Evolutionary conservation across 2,797 vertebrate species (phyloP).

Genomic region (Perdix hodgsoniae): DNA sequence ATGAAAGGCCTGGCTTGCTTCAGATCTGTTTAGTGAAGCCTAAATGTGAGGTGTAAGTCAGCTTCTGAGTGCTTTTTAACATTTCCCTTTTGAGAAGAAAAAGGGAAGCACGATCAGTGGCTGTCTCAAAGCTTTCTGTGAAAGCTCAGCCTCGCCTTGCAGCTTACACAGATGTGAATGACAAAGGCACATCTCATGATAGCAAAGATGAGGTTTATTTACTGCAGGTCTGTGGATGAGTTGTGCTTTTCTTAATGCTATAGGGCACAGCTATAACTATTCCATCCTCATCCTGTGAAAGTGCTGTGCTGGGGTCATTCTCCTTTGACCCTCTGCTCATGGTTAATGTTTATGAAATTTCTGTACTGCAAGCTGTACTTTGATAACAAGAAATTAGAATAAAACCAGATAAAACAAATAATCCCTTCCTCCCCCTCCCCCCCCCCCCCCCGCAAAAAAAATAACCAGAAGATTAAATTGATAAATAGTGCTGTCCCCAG

Average conservation of each 20-base stretch:
- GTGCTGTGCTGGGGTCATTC: neutral
- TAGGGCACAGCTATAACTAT: neutral
- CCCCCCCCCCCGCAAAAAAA: too few relatives aligned
- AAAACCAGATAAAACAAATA: neutral
- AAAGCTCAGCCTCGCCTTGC: neutral
- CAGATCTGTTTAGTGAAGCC: neutral
- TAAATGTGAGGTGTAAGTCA: neutral
- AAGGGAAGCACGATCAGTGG: neutral
- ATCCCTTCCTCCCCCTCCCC: too few relatives aligned
- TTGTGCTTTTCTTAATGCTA: neutral
- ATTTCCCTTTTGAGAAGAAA: neutral
- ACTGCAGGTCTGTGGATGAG: neutral
- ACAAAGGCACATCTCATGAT: neutral
- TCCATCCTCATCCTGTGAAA: neutral
- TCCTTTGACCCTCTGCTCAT: neutral
- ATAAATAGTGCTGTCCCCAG: neutral
- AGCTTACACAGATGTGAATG: neutral
- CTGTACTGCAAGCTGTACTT: neutral
- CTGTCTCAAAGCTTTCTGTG: neutral
- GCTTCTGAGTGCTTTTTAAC: neutral
- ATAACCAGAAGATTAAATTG: neutral
- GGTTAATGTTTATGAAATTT: neutral
- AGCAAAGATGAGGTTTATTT: rapidly evolving
- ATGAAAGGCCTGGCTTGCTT: neutral
- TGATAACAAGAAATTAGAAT: neutral